Conservation (phyloP, 2,888 invertebrate genomes). For the Griposia aprilina region DNA sequence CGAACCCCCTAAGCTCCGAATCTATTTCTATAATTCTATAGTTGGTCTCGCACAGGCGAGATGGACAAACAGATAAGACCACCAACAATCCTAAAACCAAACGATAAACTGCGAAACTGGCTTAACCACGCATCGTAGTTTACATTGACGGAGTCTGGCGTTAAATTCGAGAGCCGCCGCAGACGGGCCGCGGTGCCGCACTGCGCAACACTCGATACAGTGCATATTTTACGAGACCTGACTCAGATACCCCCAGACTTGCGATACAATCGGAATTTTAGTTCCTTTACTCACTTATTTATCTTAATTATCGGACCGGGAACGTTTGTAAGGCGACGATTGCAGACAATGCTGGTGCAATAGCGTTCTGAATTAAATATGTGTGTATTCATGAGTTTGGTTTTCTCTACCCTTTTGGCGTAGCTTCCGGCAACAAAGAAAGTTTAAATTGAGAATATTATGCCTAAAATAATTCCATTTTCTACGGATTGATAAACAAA, state of each 20-base stretch:
- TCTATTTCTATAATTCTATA: conserved; percentile 65
- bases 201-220: conserved; percentile 83
- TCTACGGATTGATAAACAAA: conserved; percentile 25
- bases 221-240: conserved; percentile 88
- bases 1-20: conserved; percentile 59
- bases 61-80: conserved; percentile 67
- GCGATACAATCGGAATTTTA: conserved; percentile 69
- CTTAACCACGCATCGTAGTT: conserved; percentile 81
- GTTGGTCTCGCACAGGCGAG: conserved; percentile 49
- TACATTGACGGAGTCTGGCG: conserved; percentile 81
- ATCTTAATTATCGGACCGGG: conserved; percentile 66
- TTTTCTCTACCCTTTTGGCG: conserved; percentile 38
- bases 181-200: conserved; percentile 81
- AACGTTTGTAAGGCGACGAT: conserved; percentile 66
- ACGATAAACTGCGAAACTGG: conserved; percentile 76
- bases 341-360: conserved; percentile 59
- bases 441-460: neutral
- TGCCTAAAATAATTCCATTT: neutral
- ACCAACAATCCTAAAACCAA: conserved; percentile 71
- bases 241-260: conserved; percentile 72
- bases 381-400: conserved; percentile 55
- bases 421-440: conserved; percentile 19
- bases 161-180: conserved; percentile 78
- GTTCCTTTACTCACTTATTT: conserved; percentile 65
- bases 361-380: conserved; percentile 60